Percentiles rank a stretch among this genome's conserved stretches.
Conservation (phyloP, 1,140 invertebrate genomes). For the Drosophila pandora region DNA sequence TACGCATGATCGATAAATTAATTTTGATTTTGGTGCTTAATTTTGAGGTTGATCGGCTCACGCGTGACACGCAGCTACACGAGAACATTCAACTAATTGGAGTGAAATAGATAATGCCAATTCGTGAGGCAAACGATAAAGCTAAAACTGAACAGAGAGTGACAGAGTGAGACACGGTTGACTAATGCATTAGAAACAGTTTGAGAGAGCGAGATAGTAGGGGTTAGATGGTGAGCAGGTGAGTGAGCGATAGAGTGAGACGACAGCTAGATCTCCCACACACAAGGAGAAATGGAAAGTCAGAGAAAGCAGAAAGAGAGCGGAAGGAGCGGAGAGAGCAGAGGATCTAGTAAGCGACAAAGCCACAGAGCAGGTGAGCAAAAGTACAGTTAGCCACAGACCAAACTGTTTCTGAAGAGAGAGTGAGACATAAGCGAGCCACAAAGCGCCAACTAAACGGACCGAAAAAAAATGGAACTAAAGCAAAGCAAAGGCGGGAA, state of each 20-base stretch:
- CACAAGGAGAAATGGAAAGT: slow-evolving; percentile 16
- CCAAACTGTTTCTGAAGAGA: slow-evolving; percentile 29
- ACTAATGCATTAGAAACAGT: slow-evolving; percentile 34
- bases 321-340: background rate
- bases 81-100: slow-evolving; percentile 52
- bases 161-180: slow-evolving; percentile 44
- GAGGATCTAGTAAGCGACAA: slow-evolving; percentile 10
- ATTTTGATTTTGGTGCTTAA: slow-evolving; percentile 28
- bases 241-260: slow-evolving; percentile 1
- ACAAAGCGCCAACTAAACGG: slow-evolving; percentile 53
- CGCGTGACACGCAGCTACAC: slow-evolving; percentile 32
- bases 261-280: slow-evolving; percentile 1
- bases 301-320: background rate
- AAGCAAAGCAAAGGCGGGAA: slow-evolving; percentile 15
- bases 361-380: slow-evolving; percentile 11
- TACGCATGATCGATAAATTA: slow-evolving; percentile 27
- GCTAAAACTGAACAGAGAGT: slow-evolving; percentile 42
- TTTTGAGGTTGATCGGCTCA: slow-evolving; percentile 22
- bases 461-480: slow-evolving; percentile 4
- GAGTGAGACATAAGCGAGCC: slow-evolving; percentile 33
- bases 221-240: slow-evolving; percentile 1
- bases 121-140: slow-evolving; percentile 41
- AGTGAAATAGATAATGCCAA: slow-evolving; percentile 44
- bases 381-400: slow-evolving; percentile 20
- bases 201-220: background rate